phyloP scores from a whole-genome alignment of 2,113 vertebrate genomes.

The Penelope pileata region DNA sequence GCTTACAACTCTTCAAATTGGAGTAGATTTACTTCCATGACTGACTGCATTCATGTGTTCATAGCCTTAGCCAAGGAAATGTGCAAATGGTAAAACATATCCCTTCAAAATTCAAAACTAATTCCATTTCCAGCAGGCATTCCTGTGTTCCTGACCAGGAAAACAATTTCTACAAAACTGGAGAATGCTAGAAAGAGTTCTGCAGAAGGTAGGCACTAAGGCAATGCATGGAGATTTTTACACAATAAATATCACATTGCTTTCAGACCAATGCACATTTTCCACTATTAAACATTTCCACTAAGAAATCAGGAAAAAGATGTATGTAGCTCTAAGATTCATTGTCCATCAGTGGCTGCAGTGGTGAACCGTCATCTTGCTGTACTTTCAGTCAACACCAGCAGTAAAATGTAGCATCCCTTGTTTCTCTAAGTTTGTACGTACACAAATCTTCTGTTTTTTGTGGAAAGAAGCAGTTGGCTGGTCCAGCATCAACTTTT shows the following conservation, averaged over 20 bases:
- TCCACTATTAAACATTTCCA: background rate
- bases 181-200: background rate
- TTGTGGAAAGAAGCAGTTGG: constrained; percentile 43
- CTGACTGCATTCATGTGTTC: background rate
- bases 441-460: background rate
- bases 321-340: background rate
- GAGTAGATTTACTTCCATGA: background rate
- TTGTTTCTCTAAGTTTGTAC: background rate
- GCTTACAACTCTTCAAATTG: background rate
- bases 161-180: background rate
- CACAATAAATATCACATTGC: background rate
- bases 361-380: background rate
- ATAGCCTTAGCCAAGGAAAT: background rate
- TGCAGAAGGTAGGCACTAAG: background rate
- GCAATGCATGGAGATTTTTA: background rate
- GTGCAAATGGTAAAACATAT: accelerated
- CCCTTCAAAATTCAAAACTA: background rate
- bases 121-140: background rate
- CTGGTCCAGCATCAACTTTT: constrained; percentile 54
- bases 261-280: background rate
- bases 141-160: background rate
- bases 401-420: background rate
- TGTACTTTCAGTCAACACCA: background rate
- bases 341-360: background rate
- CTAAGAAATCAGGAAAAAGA: background rate